Conservation (phyloP, 2,797 vertebrate species). For the Clarias platycephalus region DNA sequence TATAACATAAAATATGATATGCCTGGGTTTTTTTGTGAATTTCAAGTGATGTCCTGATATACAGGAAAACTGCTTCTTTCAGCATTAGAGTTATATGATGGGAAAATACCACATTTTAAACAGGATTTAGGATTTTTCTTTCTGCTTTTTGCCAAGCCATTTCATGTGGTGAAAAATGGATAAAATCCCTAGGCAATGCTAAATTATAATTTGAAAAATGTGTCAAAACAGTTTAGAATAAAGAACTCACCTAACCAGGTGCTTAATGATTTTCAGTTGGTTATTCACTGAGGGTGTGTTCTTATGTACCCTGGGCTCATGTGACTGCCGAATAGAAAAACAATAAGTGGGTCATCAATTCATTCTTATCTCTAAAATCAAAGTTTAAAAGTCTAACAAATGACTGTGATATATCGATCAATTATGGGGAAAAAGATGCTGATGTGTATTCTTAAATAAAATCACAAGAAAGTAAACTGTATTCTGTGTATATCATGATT, state of each 20-base stretch:
- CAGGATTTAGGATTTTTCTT: not conserved
- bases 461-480: not conserved
- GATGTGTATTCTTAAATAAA: not conserved
- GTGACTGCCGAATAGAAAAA: slow-evolving; percentile 67
- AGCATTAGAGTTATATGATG: not conserved
- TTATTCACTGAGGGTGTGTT: slow-evolving; percentile 89
- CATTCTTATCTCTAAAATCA: not conserved
- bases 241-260: slow-evolving; percentile 87
- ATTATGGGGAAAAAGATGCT: not conserved
- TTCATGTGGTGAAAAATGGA: not conserved
- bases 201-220: not conserved
- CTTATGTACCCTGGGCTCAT: slow-evolving; percentile 87
- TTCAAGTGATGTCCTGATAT: not conserved
- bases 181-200: not conserved
- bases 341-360: not conserved
- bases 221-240: not conserved
- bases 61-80: not conserved
- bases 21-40: not conserved
- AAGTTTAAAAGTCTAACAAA: not conserved
- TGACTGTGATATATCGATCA: not conserved
- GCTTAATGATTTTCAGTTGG: slow-evolving; percentile 87
- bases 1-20: not conserved
- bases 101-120: not conserved
- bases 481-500: not conserved
- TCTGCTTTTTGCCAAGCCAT: not conserved